These are phyloP conservation scores for Paracentrotus lividus DNA, from an alignment of 53 echinoderm and acorn worm species.

Conservation along the genomic window DNA sequence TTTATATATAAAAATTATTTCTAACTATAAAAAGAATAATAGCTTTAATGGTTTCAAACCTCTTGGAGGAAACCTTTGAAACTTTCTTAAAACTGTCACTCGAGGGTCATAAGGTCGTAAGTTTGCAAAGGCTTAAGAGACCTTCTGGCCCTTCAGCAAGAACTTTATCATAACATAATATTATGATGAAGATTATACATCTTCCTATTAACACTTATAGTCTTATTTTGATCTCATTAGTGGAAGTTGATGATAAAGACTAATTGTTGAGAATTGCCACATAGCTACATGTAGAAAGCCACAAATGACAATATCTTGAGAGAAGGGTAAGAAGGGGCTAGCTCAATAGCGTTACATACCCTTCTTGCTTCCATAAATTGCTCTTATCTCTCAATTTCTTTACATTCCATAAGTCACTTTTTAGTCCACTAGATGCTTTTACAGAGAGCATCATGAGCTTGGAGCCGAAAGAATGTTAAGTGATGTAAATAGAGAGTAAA, in stretches of 20 bases:
- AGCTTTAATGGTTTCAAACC: not conserved
- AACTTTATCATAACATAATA: not conserved
- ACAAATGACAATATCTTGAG: not conserved
- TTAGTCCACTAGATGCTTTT: not conserved
- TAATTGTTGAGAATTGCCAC: not conserved
- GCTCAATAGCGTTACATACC: no score
- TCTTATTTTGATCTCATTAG: not conserved
- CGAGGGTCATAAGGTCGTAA: not conserved
- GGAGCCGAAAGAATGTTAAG: not conserved
- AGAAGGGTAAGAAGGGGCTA: not conserved
- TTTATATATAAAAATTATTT: conserved; percentile 61
- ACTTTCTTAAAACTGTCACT: not conserved
- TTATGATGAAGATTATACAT: not conserved
- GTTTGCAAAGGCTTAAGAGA: not conserved
- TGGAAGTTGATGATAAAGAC: not conserved
- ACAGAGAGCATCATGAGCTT: not conserved
- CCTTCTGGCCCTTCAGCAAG: not conserved
- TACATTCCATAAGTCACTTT: not conserved
- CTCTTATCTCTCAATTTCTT: not conserved
- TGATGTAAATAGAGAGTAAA: not conserved
- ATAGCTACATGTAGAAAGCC: not conserved
- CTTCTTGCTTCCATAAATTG: not conserved
- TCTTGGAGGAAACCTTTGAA: not conserved
- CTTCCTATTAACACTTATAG: not conserved
- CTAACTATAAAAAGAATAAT: conserved; percentile 35